Base-by-base conservation (phyloP, 2,113 vertebrate species). In the Leuciscus idus region DNA sequence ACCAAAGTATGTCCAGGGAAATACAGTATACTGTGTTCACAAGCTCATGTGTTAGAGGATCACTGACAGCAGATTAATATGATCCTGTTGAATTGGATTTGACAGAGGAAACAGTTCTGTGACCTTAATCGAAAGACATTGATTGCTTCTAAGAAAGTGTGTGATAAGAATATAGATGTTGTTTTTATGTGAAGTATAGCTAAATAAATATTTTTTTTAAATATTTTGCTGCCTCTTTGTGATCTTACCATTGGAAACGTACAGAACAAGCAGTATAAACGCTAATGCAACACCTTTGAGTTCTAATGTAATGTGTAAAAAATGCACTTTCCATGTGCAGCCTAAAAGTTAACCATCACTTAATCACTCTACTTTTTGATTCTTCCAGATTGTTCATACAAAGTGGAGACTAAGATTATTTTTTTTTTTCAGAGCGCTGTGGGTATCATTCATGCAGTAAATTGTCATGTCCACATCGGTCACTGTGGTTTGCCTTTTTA, bases 281-380 rank as follows among this genome's bases (percentile, higher is more conserved):
- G 26, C 23, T 17, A 66, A 46, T 64, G 39, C 59, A 81, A 81
- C 4, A 81, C 36, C 39, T 43, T 70, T 17, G 15, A 52, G 26
- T 48, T 52, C 64, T 55, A 64, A 55, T 83, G 81, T 68, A 83
- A 83, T 70, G 10, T 83, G 62, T 52, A 17, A 46, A 50, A 50
- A 83, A 70, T 83, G 81, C 61, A 66, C 39, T 46, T 28, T 66
- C 15, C 43, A 48, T 33, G 50, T 36, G 17, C 57, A 59, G 33
- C 13, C 33, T 81, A 28, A 64, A 57, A 80, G 33, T 61, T 19
- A 61, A 26, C 23, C 3, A n/a, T 39, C 21, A 43, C 55, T 62
- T 15, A 79, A 79, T 59, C 39, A 36, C 50, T 59, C 19, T 59
- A 23, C 55, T 43, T n/a, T 79, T 36, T 57, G 23, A 79, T 79